These are phyloP conservation scores for Suncus etruscus DNA, from an alignment of 2,113 vertebrate genomes.

Conservation along the genomic window DNA sequence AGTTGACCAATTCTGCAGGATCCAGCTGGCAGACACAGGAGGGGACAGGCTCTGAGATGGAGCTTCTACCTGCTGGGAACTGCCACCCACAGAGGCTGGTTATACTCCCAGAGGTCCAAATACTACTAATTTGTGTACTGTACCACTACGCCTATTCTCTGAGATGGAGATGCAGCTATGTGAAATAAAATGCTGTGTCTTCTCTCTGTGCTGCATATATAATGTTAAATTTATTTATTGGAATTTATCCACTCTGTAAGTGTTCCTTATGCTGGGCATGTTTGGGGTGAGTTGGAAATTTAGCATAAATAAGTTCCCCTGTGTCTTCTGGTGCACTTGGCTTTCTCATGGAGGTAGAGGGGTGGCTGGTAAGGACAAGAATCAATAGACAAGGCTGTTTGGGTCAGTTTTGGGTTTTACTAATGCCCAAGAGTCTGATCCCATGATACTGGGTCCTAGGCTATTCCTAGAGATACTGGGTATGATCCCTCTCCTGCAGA, in stretches of 20 bases:
- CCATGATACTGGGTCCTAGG: no score
- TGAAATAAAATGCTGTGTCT: constrained; percentile 56
- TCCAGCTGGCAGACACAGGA: not conserved
- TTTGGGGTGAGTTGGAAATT: not conserved
- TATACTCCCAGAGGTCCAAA: not conserved
- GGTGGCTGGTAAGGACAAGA: not conserved
- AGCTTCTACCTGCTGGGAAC: no score
- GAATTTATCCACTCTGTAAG: not conserved
- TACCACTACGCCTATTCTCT: no score
- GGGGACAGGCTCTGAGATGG: no score
- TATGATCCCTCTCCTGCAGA: no score
- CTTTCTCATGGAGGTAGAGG: not conserved
- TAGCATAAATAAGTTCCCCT: not conserved
- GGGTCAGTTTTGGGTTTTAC: no score
- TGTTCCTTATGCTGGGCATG: not conserved
- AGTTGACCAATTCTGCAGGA: not conserved
- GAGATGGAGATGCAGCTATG: not conserved
- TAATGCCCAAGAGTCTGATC: no score
- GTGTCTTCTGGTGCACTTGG: no score
- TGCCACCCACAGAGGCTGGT: not conserved
- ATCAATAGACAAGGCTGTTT: no score
- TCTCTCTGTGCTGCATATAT: not conserved
- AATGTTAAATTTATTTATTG: constrained; percentile 14
- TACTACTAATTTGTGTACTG: not conserved
- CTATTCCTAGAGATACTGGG: no score